Evolutionary conservation across 2,888 invertebrate genomes (phyloP).

Genomic region (Pyrocoelia pectoralis): DNA sequence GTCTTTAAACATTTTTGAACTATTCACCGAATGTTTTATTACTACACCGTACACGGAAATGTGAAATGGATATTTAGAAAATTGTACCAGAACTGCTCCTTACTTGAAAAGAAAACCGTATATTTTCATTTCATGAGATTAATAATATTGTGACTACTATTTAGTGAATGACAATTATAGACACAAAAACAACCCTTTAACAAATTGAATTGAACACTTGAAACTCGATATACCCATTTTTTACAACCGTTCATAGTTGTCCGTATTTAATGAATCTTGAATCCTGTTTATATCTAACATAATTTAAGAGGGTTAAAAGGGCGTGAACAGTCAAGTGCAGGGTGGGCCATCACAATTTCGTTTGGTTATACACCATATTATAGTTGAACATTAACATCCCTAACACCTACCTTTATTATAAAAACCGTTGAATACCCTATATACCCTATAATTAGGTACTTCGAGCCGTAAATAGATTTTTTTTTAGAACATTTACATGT

Average conservation of each 20-base stretch:
- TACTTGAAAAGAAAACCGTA: too few species aligned
- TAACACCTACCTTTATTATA: constrained; percentile 15
- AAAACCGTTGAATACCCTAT: constrained; percentile 2
- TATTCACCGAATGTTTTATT: too few species aligned
- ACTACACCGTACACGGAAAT: too few species aligned
- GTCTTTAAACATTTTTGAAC: too few species aligned
- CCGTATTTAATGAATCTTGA: not conserved
- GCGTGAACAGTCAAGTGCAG: constrained; percentile 37
- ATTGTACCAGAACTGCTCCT: too few species aligned
- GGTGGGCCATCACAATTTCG: constrained; percentile 40
- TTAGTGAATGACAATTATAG: too few species aligned
- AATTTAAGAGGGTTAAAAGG: constrained; percentile 36
- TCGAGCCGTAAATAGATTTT: not conserved
- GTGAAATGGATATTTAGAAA: too few species aligned
- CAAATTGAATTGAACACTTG: not conserved
- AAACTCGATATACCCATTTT: not conserved
- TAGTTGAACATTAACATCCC: constrained; percentile 4
- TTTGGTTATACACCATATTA: constrained; percentile 8
- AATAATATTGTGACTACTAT: not conserved
- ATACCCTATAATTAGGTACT: constrained; percentile 11
- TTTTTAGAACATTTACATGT: too few species aligned
- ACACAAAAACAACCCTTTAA: not conserved
- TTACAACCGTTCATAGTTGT: not conserved
- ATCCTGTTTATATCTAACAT: constrained; percentile 27
- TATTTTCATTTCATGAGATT: too few species aligned